These are phyloP conservation scores for Chloebia gouldiae DNA, from an alignment of 2,113 vertebrate genomes.

Conservation along the genomic window DNA sequence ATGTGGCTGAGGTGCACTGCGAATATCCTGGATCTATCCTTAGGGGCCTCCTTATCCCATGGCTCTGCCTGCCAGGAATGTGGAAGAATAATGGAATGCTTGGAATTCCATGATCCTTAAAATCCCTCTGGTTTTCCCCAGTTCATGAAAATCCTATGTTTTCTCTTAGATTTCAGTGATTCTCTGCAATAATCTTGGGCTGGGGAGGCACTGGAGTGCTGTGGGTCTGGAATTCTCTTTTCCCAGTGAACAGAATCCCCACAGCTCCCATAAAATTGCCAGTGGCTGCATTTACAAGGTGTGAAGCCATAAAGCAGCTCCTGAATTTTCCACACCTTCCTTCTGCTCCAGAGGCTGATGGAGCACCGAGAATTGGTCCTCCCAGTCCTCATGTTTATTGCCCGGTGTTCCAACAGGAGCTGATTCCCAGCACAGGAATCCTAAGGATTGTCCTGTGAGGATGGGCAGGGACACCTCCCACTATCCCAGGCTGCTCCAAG, in stretches of 20 bases:
- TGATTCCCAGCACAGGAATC: background rate
- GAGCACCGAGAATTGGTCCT: background rate
- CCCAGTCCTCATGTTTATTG: fast-evolving
- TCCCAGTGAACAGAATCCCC: background rate
- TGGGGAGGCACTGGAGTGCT: fast-evolving
- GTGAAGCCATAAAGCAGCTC: background rate
- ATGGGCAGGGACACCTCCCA: background rate
- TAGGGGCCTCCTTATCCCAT: background rate
- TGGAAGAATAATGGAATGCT: background rate
- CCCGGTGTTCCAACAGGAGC: background rate
- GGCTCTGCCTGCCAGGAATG: background rate
- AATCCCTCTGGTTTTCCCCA: background rate
- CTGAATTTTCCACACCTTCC: background rate
- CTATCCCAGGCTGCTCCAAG: background rate
- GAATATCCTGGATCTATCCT: background rate
- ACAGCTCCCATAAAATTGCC: background rate
- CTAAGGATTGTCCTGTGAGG: background rate
- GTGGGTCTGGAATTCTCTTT: background rate
- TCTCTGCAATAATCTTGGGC: fast-evolving
- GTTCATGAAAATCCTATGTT: fast-evolving
- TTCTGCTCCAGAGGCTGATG: background rate
- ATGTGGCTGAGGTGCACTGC: fast-evolving
- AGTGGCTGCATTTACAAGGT: background rate
- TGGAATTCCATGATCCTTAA: background rate
- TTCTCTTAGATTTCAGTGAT: background rate